Conservation (phyloP, 2,797 vertebrate species). For the Philypnodon macrostomus region DNA sequence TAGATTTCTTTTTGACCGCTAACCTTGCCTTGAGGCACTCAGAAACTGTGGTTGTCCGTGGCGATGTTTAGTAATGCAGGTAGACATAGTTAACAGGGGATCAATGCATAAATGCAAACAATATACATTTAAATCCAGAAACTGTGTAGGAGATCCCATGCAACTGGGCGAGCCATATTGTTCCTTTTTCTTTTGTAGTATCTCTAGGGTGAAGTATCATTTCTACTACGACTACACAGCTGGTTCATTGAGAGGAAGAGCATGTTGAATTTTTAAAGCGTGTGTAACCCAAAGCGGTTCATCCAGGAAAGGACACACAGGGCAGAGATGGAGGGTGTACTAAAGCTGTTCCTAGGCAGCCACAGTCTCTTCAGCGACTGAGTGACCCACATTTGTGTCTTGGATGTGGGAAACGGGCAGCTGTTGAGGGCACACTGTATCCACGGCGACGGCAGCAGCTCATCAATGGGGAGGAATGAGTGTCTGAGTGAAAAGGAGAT, state of each 20-base stretch:
- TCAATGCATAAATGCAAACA: not conserved
- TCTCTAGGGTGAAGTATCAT: conserved; percentile 11
- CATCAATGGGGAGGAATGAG: conserved; percentile 17
- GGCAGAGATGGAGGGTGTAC: conserved; percentile 26
- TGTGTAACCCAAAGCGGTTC: conserved; percentile 40
- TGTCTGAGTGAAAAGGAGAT: conserved; percentile 7
- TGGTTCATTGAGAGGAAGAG: conserved; percentile 29
- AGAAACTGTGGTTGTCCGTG: conserved; percentile 5
- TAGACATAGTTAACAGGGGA: not conserved
- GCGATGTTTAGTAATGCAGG: conserved; percentile 20
- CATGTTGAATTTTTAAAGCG: conserved; percentile 56
- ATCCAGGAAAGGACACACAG: conserved; percentile 28
- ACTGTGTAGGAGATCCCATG: too few relatives aligned
- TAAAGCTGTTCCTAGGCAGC: conserved; percentile 30
- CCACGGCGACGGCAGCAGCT: conserved; percentile 10
- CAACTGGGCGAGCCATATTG: too few relatives aligned
- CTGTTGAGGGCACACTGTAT: conserved; percentile 27
- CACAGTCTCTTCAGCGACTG: conserved; percentile 49
- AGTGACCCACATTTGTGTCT: conserved; percentile 57
- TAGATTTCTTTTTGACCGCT: conserved; percentile 6
- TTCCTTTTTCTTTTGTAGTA: conserved; percentile 7
- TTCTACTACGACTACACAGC: conserved; percentile 27
- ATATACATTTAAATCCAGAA: not conserved
- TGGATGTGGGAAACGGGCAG: conserved; percentile 35
- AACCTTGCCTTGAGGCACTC: conserved; percentile 9